These are phyloP conservation scores for Pecten maximus DNA, from an alignment of 2,888 invertebrate species.

Conservation along the genomic window DNA sequence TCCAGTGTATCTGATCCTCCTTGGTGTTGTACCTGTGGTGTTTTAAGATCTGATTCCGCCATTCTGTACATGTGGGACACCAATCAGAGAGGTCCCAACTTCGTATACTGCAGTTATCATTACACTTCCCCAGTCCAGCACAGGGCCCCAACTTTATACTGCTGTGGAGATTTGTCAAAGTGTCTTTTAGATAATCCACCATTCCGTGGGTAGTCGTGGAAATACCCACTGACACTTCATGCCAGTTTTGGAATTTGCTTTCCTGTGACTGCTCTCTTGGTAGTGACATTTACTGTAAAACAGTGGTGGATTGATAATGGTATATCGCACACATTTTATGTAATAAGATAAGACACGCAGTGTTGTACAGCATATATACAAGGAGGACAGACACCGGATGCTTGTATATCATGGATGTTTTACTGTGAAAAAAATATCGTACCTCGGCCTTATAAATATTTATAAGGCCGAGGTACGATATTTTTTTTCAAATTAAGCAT, in stretches of 20 bases:
- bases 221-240: background rate
- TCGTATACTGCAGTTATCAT: background rate
- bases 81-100: background rate
- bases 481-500: too few relatives aligned
- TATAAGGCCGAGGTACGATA: too few relatives aligned
- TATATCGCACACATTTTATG: too few relatives aligned
- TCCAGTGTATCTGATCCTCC: background rate
- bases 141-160: background rate
- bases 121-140: background rate
- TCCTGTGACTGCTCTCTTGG: constrained; percentile 4
- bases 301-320: background rate
- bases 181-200: background rate
- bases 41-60: background rate
- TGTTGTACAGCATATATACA: too few relatives aligned
- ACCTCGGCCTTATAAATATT: too few relatives aligned
- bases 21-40: background rate
- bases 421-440: too few relatives aligned
- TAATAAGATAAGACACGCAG: too few relatives aligned
- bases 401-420: too few relatives aligned
- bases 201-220: background rate
- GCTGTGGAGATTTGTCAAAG: background rate
- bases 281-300: background rate
- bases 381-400: too few relatives aligned
- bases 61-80: background rate
- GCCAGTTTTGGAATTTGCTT: constrained; percentile 24